Percentiles rank a stretch among this genome's conserved stretches.
These are phyloP conservation scores for Bombus sibiricus DNA, from an alignment of 1,140 invertebrate genomes.

Conservation along the genomic window DNA sequence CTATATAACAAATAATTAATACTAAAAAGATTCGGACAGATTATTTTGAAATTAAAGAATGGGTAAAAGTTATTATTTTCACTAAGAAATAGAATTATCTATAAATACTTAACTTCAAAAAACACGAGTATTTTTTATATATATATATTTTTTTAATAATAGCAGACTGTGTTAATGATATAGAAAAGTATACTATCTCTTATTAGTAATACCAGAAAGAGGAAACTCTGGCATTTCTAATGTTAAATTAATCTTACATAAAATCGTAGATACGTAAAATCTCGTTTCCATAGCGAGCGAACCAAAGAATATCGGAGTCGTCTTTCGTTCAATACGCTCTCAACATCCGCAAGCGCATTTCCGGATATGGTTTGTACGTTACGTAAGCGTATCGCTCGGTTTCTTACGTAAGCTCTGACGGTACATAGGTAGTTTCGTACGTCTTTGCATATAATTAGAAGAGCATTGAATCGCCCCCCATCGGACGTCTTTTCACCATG, in stretches of 20 bases:
- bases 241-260: neutral
- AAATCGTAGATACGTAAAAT: neutral
- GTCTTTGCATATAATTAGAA: conserved; percentile 79
- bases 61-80: too few species aligned
- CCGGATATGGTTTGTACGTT: conserved; percentile 58
- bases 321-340: conserved; percentile 16
- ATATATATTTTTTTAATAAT: too few species aligned
- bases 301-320: conserved; percentile 12
- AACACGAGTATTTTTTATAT: too few species aligned
- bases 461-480: conserved; percentile 75
- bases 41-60: too few species aligned
- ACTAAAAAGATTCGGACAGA: accelerated
- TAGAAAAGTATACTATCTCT: too few species aligned
- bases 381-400: conserved; percentile 52
- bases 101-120: too few species aligned
- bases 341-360: conserved; percentile 37
- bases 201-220: neutral
- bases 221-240: neutral
- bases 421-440: conserved; percentile 62
- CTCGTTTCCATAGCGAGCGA: neutral
- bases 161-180: too few species aligned
- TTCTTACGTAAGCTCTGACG: conserved; percentile 33
- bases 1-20: too few species aligned
- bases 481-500: conserved; percentile 72
- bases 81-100: too few species aligned